Evolutionary conservation across 1,140 invertebrate species (phyloP), one percentile per base, ranked within the genome.

Genomic region (Heliconius congener): DNA sequence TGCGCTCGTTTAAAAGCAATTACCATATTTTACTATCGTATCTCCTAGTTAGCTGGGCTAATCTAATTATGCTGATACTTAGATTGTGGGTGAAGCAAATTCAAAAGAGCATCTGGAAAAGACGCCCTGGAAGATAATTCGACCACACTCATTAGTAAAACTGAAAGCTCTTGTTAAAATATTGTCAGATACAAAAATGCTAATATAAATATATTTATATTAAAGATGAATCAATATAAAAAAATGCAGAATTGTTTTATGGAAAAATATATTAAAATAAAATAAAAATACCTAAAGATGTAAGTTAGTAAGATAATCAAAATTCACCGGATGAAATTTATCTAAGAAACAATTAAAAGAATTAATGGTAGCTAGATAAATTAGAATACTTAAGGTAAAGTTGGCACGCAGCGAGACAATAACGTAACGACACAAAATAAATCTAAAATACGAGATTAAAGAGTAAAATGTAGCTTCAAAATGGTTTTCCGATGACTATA

Each of bases 401-500:
- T 27, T 60, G 57, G 19, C 57, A 60, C 2, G 57, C 9, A 9
- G 19, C 8, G 57, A 23, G 9, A 23, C 73, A 60, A 57, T 75
- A n/a, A 57, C 23, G 73, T 57, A 19, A 1, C 30, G 37, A 60
- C 42, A 34, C 27, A 37, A n/a, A 74, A 75, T 75, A 75, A 75
- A 75, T 60, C 34, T n/a, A 46, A 27, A 73, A 37, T 37, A 73
- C 72, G n/a, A 60, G 57, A 60, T 73, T 73, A 73, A 52, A 73
- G 34, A 8, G 50, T 46, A 46, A 46, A 46, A 42, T 39, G 23
- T 30, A 73, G 52, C 30, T 19, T 37, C 23, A n/a, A 27, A 73
- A 78, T 60, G 42, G 76, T 52, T 78, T 73, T 77, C 76, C 71
- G 50, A 78, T 78, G 71, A 57, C 76, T 73, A 46, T 57, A 73